phyloP scores from a whole-genome alignment of 2,113 vertebrate species.

The Eretmochelys imbricata region DNA sequence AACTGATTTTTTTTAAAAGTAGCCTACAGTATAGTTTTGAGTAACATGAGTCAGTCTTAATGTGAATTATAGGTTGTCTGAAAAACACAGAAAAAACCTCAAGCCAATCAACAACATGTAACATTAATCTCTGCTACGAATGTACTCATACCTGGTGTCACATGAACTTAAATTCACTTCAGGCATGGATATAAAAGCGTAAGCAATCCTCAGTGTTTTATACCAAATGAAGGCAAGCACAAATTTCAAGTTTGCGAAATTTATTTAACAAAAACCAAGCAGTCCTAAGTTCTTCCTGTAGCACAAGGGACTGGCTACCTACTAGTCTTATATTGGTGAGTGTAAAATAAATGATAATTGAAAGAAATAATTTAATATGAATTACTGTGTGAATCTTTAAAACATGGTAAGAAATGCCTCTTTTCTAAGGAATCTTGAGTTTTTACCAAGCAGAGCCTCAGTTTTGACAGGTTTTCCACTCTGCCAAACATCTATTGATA shows the following conservation, averaged over 20 bases:
- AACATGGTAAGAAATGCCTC: not conserved
- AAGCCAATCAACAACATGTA: not conserved
- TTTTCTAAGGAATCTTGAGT: not conserved
- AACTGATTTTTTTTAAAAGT: too few species aligned
- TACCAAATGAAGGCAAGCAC: not conserved
- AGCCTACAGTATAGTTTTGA: too few species aligned
- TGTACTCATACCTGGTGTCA: not conserved
- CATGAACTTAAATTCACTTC: not conserved
- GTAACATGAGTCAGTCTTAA: too few species aligned
- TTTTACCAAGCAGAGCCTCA: not conserved
- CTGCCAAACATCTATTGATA: not conserved
- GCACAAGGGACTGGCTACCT: not conserved
- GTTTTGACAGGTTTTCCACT: not conserved
- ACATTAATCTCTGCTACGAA: not conserved
- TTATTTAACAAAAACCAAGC: not conserved
- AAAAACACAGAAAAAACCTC: too few species aligned
- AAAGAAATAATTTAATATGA: not conserved
- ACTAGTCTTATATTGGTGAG: not conserved
- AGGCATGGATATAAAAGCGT: not conserved
- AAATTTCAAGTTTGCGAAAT: not conserved
- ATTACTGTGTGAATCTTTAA: not conserved
- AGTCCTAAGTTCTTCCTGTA: not conserved
- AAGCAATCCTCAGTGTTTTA: not conserved
- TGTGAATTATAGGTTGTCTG: too few species aligned
- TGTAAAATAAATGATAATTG: not conserved